Evolutionary conservation across 2,797 vertebrate species (phyloP), one percentile per base, ranked within the genome.

Genomic region (Coregonus sp.): DNA sequence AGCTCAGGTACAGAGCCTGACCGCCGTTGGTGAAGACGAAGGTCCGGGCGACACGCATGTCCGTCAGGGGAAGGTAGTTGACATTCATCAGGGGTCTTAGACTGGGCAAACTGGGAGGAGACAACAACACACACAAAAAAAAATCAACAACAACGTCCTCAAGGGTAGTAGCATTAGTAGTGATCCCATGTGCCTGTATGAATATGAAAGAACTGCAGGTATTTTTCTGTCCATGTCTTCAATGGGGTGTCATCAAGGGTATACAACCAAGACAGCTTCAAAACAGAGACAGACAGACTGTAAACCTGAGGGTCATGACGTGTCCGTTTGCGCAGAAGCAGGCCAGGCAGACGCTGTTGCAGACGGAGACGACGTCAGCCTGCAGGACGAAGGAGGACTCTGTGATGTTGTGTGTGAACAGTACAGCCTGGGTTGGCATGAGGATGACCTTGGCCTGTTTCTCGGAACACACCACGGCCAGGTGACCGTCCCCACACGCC

Each of bases 311-410:
- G 67, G 95, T 97, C 96, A 98, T 98, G 92, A 99, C 94, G 81
- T 99, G 98, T 86, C 98, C 98, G 63, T 98, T 99, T 82, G 98
- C 98, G 85, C 97, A 99, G 93, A 99, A 99, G 90, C 97, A 98
- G 72, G 98, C 97, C 93, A 99, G 92, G 85, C 97, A 96, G 85
- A 97, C 94, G 70, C 95, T 97, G 94, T 96, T 97, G 84, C 92
- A 96, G 91, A 97, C 92, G 75, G 95, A 94, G 82, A 99, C 96
- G 84, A 98, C 92, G 37, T 98, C 95, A 14, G 97, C 98, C 79
- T 94, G 93, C 86, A 99, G 94, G 33, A 99, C 95, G 83, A 99
- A 99, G 73, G 98, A 99, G 0, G 98, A 97, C 90, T 99, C 98
- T 0, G 98, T 99, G 94, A 99, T 98, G 95, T 97, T 99, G 93